Evolutionary conservation across 2,113 vertebrate species (phyloP).

Genomic region (Xenopus tropicalis): DNA sequence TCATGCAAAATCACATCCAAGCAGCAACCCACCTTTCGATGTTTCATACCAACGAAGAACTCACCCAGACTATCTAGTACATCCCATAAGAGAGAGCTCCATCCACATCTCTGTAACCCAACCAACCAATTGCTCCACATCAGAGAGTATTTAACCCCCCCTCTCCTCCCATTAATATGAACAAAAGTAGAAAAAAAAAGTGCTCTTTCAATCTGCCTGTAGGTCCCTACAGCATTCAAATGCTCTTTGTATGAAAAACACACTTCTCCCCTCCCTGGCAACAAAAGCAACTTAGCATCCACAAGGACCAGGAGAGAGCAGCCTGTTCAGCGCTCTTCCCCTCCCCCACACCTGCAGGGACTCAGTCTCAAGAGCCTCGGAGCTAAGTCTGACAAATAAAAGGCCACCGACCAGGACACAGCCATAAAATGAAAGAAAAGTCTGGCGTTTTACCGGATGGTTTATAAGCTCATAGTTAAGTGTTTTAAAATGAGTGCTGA

Average conservation of each 20-base stretch:
- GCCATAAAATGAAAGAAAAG: background rate
- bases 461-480: background rate
- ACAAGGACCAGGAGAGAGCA: constrained; percentile 21
- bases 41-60: background rate
- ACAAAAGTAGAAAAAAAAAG: constrained; percentile 20
- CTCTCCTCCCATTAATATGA: constrained; percentile 16
- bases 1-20: background rate
- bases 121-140: background rate
- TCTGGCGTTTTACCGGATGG: background rate
- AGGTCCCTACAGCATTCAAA: constrained; percentile 32
- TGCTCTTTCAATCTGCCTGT: constrained; percentile 7
- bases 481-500: background rate
- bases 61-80: background rate
- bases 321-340: constrained; percentile 5
- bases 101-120: background rate
- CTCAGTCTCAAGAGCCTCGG: constrained; percentile 15
- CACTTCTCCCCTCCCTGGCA: constrained; percentile 41
- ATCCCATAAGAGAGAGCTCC: background rate
- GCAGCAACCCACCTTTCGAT: background rate
- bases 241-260: constrained; percentile 36
- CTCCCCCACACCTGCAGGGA: constrained; percentile 31
- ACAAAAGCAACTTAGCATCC: constrained; percentile 41
- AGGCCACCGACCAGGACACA: constrained; percentile 15
- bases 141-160: constrained; percentile 9
- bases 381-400: constrained; percentile 26